A percentile compares a stretch with the other conserved stretches of the same genome.
These are phyloP conservation scores for Antechinus stuartii DNA, from an alignment of 2,113 vertebrate species.

Conservation along the genomic window DNA sequence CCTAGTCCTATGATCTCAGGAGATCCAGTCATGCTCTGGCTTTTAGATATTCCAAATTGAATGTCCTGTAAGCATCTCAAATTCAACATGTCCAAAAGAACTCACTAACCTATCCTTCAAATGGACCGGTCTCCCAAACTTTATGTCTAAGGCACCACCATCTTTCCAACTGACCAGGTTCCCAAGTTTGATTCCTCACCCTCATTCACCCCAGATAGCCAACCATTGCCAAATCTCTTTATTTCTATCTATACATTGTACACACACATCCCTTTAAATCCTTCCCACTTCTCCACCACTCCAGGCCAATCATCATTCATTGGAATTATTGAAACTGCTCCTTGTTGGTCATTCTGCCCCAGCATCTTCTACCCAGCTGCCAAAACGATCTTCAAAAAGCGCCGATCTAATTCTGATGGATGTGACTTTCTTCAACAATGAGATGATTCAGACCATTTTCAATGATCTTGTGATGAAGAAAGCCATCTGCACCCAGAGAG, in stretches of 20 bases:
- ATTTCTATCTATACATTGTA: neutral
- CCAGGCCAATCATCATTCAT: neutral
- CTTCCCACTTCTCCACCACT: neutral
- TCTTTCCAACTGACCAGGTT: neutral
- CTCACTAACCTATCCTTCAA: neutral
- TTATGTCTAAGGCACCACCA: neutral
- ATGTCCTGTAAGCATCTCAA: neutral
- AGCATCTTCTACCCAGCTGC: neutral
- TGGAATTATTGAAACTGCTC: neutral
- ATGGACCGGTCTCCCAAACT: neutral
- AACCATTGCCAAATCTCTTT: neutral
- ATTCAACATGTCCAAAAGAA: neutral
- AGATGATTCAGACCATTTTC: too few species aligned
- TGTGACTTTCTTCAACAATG: too few species aligned
- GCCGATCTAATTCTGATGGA: neutral
- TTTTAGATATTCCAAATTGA: neutral
- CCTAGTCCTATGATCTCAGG: neutral
- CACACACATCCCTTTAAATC: neutral
- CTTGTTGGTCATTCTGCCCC: neutral
- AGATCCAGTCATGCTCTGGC: neutral
- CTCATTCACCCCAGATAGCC: neutral
- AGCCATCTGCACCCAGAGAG: too few species aligned
- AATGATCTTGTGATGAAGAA: too few species aligned
- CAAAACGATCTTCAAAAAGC: neutral
- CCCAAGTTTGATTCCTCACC: neutral